Percentiles rank a stretch among this genome's conserved stretches.
Conservation (phyloP, 2,113 vertebrate genomes). For the Aldabrachelys gigantea region DNA sequence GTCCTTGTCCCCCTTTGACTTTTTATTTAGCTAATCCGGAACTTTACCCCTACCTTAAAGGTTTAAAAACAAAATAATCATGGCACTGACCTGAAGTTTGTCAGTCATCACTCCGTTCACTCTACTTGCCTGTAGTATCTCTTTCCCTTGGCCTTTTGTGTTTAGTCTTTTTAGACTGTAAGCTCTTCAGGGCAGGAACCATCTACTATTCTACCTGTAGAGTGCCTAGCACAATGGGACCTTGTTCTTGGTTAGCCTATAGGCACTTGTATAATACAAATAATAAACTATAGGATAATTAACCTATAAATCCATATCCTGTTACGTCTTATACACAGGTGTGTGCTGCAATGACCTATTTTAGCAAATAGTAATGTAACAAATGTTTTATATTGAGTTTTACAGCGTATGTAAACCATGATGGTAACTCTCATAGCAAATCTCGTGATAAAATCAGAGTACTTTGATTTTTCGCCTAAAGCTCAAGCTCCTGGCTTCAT, state of each 20-base stretch:
- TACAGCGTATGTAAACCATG: not conserved
- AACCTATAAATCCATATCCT: no score
- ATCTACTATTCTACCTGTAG: no score
- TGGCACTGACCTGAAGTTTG: no score
- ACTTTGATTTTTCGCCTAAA: conserved; percentile 4
- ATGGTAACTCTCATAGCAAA: not conserved
- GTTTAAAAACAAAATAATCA: no score
- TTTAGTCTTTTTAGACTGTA: no score
- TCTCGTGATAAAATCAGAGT: not conserved
- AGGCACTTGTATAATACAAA: not conserved
- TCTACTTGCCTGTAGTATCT: no score
- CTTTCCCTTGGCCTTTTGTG: no score
- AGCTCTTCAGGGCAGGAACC: no score
- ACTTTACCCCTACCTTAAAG: no score
- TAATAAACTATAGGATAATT: not conserved
- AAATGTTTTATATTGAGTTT: not conserved
- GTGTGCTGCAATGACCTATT: not conserved
- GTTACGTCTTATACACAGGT: not conserved
- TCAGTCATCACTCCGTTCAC: no score
- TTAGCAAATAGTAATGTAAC: not conserved
- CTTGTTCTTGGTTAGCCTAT: not conserved
- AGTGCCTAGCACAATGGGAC: not conserved
- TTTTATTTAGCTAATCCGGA: no score
- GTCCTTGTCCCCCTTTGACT: no score
- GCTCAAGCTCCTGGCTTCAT: not conserved